phyloP scores from a whole-genome alignment of 2,888 invertebrate genomes.

The Bombylius major region DNA sequence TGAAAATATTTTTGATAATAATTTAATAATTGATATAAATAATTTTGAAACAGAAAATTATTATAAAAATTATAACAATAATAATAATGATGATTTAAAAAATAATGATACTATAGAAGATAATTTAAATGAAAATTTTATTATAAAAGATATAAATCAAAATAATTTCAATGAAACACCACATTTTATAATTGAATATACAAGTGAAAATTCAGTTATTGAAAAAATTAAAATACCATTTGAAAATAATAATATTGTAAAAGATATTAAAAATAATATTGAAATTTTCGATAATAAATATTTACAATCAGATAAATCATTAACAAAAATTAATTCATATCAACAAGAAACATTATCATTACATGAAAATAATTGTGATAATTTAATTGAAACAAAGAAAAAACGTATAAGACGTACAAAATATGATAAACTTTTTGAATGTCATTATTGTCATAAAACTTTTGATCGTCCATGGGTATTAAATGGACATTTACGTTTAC shows the following conservation, averaged over 20 bases:
- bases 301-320: no score
- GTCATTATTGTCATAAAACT: slow-evolving; percentile 43
- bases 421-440: slow-evolving; percentile 20
- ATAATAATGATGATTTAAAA: background rate
- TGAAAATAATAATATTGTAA: no score
- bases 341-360: background rate
- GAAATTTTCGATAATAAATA: no score
- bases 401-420: slow-evolving; percentile 1
- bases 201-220: no score
- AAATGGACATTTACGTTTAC: slow-evolving; percentile 52
- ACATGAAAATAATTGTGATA: no score
- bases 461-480: slow-evolving; percentile 60
- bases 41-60: background rate
- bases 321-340: no score
- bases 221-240: background rate
- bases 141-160: no score
- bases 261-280: no score
- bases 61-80: background rate
- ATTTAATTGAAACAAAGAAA: background rate
- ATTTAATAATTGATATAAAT: background rate
- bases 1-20: background rate
- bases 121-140: background rate
- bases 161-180: no score
- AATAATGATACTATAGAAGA: background rate
- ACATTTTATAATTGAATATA: no score